Conservation (phyloP, 1,140 invertebrate species). For the Ditylenchus dipsaci region DNA sequence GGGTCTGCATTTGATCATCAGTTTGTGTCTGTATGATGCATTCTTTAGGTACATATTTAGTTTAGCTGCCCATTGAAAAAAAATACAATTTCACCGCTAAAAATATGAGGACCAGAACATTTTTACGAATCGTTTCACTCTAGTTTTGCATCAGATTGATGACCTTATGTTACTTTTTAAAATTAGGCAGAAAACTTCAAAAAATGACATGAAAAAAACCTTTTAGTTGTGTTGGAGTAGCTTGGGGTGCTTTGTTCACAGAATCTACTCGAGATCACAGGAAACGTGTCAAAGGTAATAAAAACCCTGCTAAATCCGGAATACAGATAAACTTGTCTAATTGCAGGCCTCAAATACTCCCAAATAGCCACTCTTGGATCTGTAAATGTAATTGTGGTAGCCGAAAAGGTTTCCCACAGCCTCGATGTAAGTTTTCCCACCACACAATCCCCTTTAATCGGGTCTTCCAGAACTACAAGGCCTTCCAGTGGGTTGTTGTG, state of each 20-base stretch:
- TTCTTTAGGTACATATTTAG: conserved; percentile 61
- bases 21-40: conserved; percentile 61
- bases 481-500: conserved; percentile 54
- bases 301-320: too few species aligned
- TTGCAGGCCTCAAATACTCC: conserved; percentile 53
- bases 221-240: conserved; percentile 58
- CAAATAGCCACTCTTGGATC: conserved; percentile 50
- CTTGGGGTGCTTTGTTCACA: conserved; percentile 59
- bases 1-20: conserved; percentile 60
- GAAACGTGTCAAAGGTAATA: conserved; percentile 45
- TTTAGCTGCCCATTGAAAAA: too few species aligned
- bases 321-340: too few species aligned
- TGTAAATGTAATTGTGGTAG: conserved; percentile 49
- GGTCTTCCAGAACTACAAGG: conserved; percentile 47
- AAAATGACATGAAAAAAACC: not conserved
- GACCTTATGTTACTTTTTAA: too few species aligned
- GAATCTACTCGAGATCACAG: conserved; percentile 57
- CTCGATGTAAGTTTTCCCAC: conserved; percentile 49
- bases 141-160: too few species aligned
- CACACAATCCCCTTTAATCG: not conserved
- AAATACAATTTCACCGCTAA: too few species aligned
- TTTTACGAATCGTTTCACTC: too few species aligned
- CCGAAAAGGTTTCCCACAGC: conserved; percentile 55
- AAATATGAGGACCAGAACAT: too few species aligned
- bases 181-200: too few species aligned